Conservation (phyloP, 2,113 vertebrate species). For the Chlorocebus sabaeus region DNA sequence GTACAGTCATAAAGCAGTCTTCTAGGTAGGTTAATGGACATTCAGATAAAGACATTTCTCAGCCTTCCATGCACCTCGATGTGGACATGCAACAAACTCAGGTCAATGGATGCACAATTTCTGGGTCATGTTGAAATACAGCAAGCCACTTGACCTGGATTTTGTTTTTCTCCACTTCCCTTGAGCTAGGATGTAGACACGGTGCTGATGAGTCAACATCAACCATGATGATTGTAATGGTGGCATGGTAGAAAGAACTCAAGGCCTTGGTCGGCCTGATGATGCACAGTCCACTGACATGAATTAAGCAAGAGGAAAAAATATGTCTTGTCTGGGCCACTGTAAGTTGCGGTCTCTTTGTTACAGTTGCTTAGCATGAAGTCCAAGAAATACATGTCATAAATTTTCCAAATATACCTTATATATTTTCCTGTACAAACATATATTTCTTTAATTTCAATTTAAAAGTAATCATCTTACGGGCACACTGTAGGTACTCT, state of each 20-base stretch:
- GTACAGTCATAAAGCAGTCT: background rate
- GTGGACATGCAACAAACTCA: accelerated
- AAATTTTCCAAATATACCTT: background rate
- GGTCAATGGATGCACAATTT: background rate
- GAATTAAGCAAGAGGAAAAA: background rate
- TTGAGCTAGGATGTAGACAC: background rate
- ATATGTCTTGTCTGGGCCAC: background rate
- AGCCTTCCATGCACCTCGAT: background rate
- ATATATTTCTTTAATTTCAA: background rate
- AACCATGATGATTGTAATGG: background rate
- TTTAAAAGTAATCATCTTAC: background rate
- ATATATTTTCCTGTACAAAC: background rate
- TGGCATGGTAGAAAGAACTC: accelerated
- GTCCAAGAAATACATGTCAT: background rate
- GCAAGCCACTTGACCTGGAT: background rate
- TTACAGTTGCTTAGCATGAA: background rate
- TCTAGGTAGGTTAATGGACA: accelerated
- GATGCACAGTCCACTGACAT: accelerated
- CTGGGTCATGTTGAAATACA: background rate
- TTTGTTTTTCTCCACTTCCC: background rate
- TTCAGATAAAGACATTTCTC: background rate
- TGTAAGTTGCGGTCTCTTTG: no score
- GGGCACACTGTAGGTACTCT: background rate
- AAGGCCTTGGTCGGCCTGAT: background rate
- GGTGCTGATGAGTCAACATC: background rate